Evolutionary conservation across 2,888 invertebrate species (phyloP), one percentile per base, ranked within the genome.

Genomic region (Luperina nickerlii): DNA sequence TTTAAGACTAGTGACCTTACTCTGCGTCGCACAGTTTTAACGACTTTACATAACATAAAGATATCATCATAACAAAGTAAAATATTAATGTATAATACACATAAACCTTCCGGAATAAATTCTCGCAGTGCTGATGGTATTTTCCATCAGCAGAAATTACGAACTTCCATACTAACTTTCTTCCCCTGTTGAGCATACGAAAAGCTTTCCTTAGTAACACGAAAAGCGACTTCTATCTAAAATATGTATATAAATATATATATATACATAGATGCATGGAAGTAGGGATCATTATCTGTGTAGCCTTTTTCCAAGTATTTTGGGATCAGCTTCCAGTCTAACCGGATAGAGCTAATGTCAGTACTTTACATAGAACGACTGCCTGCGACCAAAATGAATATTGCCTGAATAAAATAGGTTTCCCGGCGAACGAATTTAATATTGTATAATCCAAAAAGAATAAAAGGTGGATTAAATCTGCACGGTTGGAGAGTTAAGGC

Each of bases 381-480:
- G 32, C 63, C 27, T 32, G 27, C 2, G 5, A 32, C 18, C 20
- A 54, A 74, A 54, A 15, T 5, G 54, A 63, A 74, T 74, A 42
- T 18, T 13, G 11, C 7, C 3, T 8, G 15, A 75, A 74, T 48
- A 57, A 38, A 60, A 48, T 24, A 45, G 32, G 24, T 38, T 18
- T 51, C 11, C 8, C 4, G 42, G 24, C n/a, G 24, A 24, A 54
- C 27, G 13, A 78, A 78, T 57, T 70, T 24, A 66, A 71, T 66
- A 78, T 71, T 70, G 62, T 78, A 78, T 42, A 11, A 42, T 66
- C 71, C 24, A 66, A 66, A 57, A 78, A 18, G 32, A 15, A 57
- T 65, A 51, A 38, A 57, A 60, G n/a, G n/a, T 18, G 57, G 48
- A 71, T 78, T 71, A 78, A 67, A 60, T 51, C 48, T 66, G 3